Evolutionary conservation across 2,113 vertebrate genomes (phyloP).

Genomic region (Bubo blakistoni): DNA sequence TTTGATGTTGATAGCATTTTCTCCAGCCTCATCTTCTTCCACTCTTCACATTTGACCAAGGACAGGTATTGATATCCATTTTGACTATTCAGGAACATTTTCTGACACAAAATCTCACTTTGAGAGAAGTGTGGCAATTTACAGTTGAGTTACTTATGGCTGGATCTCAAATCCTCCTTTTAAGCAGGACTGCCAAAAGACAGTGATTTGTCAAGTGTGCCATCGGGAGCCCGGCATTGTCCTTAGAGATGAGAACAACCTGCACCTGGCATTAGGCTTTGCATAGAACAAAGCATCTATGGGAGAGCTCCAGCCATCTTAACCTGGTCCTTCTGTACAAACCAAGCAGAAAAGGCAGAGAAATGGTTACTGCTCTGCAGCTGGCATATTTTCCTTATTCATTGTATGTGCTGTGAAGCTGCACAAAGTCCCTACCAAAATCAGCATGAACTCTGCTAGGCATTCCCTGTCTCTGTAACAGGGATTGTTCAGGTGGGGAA

Average conservation of each 20-base stretch:
- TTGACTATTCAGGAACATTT: neutral
- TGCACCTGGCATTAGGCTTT: neutral
- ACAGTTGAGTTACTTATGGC: neutral
- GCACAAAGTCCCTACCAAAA: neutral
- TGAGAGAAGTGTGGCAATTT: conserved; percentile 2
- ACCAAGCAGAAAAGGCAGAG: neutral
- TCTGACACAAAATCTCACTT: neutral
- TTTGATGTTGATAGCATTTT: neutral
- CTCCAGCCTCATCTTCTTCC: neutral
- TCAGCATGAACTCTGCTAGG: neutral
- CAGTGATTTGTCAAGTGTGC: neutral
- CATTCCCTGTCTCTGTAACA: neutral
- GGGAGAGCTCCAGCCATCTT: neutral
- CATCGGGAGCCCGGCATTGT: neutral
- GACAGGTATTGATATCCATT: neutral
- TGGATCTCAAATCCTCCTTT: conserved; percentile 1
- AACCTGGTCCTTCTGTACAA: neutral
- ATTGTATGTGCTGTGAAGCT: neutral
- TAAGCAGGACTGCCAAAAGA: neutral
- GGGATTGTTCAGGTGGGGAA: neutral
- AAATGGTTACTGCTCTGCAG: neutral
- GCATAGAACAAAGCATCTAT: neutral
- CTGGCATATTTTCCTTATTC: neutral
- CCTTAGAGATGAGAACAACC: neutral
- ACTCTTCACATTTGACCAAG: neutral